Evolutionary conservation across 2,888 invertebrate genomes (phyloP), one percentile per base, ranked within the genome.

Genomic region (Galeruca laticollis): DNA sequence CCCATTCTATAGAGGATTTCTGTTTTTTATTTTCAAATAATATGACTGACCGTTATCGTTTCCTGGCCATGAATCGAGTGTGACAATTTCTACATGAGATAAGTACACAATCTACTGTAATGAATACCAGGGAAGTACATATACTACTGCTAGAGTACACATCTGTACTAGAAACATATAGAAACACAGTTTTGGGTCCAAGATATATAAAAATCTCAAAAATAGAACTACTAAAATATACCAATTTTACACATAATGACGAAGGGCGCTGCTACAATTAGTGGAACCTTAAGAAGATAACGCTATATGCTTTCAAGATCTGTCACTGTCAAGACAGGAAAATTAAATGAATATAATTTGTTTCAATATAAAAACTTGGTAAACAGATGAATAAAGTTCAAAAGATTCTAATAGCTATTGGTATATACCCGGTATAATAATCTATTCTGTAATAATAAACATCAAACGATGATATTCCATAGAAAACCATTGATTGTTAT

Each of bases 401-500:
- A 26, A 26, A 26, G 3, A 26, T 3, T 26, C 26, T 26, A n/a
- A 26, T 26, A 26, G 52, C 20, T 35, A 52, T 47, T 49, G 21
- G 47, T 35, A 43, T 15, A 37, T 15, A 47, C 70, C 62, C 31
- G 62, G 70, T 68, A 68, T 62, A 49, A 56, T 40, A 40, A 51
- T 13, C 26, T 33, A 54, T 49, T 52, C 69, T 61, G 40, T 40
- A 64, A 67, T 57, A 64, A 60, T 68, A 63, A 70, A 67, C 68
- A 70, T 65, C 52, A 56, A 54, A 37, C 65, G 62, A 60, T 70
- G 71, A 60, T 69, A 20, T 40, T 63, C 60, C 64, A 75, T 76
- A 72, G 68, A 73, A 72, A 71, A 73, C 60, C 71, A 70, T 61
- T 71, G 78, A 79, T 78, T 76, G 75, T 75, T 76, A 77, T 78